phyloP scores from a whole-genome alignment of 2,113 vertebrate species.

The Marmota flaviventris region DNA sequence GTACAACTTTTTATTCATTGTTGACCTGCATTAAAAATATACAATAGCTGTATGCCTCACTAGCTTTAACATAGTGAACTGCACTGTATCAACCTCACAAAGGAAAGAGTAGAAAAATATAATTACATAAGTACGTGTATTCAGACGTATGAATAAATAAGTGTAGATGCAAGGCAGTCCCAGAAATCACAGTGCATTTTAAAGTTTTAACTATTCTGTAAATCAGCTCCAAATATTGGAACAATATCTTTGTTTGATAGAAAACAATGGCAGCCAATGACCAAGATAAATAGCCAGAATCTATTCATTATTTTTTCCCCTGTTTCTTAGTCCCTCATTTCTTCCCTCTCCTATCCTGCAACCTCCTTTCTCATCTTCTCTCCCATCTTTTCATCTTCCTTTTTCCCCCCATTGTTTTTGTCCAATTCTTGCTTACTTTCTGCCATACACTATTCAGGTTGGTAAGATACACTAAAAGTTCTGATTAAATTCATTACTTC shows the following conservation, averaged over 20 bases:
- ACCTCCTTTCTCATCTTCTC: not conserved
- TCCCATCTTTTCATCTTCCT: too few species aligned
- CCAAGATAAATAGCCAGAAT: not conserved
- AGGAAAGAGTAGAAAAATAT: not conserved
- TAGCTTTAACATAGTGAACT: not conserved
- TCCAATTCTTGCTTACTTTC: not conserved
- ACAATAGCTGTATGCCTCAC: not conserved
- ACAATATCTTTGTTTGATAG: not conserved
- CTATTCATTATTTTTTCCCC: not conserved
- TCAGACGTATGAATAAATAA: not conserved
- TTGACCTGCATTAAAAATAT: not conserved
- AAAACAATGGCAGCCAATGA: not conserved
- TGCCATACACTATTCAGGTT: not conserved
- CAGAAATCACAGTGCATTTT: not conserved
- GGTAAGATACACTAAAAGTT: not conserved
- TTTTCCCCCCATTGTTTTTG: not conserved
- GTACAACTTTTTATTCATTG: conserved; percentile 12
- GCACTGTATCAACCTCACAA: not conserved
- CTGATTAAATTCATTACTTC: not conserved
- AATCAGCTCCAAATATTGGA: not conserved
- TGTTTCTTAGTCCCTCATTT: too few species aligned
- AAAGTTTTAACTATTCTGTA: not conserved
- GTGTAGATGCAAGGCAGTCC: not conserved
- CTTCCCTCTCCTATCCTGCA: not conserved
- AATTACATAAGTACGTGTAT: not conserved